Conservation (phyloP, 2,797 vertebrate species). For the Limosa lapponica region DNA sequence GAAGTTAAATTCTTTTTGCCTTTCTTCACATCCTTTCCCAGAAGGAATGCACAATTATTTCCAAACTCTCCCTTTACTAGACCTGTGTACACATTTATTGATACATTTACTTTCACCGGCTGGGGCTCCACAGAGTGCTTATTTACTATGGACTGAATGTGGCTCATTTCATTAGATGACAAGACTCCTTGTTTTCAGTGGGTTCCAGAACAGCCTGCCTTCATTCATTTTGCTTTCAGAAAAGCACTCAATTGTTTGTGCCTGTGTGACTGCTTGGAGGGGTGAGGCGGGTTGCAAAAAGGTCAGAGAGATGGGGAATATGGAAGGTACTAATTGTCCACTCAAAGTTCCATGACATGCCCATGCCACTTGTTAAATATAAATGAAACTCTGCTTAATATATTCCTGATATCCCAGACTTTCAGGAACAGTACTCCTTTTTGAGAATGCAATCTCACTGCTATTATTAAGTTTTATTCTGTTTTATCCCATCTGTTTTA, state of each 20-base stretch:
- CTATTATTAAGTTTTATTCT: background rate
- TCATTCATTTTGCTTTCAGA: background rate
- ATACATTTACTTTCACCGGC: background rate
- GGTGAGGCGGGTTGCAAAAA: background rate
- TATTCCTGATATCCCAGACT: background rate
- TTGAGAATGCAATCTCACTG: background rate
- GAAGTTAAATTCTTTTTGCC: background rate
- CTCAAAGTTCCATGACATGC: background rate
- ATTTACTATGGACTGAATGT: background rate
- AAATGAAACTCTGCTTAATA: background rate
- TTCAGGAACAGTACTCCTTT: background rate
- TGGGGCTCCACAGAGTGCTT: background rate
- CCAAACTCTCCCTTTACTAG: background rate
- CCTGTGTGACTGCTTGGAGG: background rate
- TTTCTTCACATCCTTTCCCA: background rate
- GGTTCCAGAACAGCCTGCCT: background rate
- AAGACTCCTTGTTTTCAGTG: background rate
- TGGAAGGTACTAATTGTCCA: background rate
- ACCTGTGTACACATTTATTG: background rate
- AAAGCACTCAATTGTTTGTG: background rate
- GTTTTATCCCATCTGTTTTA: constrained; percentile 1
- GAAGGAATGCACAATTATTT: background rate
- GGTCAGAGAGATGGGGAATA: background rate
- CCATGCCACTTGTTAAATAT: background rate
- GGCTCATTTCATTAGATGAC: background rate